Conservation (phyloP, 2,113 vertebrate genomes). For the Sturnus vulgaris region DNA sequence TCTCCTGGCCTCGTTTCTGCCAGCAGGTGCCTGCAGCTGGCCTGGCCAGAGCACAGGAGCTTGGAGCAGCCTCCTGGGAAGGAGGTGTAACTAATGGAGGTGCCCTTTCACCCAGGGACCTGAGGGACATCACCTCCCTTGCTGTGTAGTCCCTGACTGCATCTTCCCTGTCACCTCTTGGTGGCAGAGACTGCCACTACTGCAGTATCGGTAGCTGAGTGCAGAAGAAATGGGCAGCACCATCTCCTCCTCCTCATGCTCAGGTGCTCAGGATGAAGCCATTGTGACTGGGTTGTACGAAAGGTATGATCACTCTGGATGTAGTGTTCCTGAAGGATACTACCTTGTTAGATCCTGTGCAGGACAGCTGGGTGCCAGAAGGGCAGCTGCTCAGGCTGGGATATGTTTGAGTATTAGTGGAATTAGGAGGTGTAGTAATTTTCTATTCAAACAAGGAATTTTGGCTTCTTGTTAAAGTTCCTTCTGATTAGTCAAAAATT, state of each 20-base stretch:
- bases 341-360: background rate
- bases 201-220: rapidly evolving
- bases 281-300: background rate
- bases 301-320: background rate
- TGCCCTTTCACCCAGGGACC: rapidly evolving
- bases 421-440: background rate
- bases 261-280: background rate
- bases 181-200: background rate
- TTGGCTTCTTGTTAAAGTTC: background rate
- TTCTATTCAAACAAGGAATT: background rate
- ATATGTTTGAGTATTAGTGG: background rate
- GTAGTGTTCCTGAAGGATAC: background rate
- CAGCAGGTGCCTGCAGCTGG: background rate
- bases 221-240: background rate
- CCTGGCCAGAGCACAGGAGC: background rate
- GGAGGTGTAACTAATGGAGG: background rate
- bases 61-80: background rate
- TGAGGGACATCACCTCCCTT: background rate
- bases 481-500: background rate
- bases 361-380: background rate
- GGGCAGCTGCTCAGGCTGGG: background rate
- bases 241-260: background rate
- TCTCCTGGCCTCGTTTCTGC: background rate
- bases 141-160: background rate
- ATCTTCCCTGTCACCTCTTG: background rate